Evolutionary conservation across 2,113 vertebrate genomes (phyloP), one percentile per base, ranked within the genome.

Genomic region (Maccullochella peelii): DNA sequence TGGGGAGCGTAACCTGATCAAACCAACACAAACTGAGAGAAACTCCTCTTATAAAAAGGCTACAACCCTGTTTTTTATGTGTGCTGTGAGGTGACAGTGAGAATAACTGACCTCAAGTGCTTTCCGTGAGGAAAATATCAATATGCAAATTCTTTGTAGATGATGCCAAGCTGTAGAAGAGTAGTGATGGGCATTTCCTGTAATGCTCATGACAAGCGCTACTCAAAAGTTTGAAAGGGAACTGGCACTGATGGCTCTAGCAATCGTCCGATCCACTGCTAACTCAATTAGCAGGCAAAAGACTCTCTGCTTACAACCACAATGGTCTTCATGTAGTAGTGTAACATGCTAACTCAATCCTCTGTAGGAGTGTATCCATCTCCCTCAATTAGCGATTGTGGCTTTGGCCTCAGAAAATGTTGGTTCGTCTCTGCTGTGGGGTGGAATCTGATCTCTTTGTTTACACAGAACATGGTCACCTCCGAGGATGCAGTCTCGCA

Each of bases 321-420:
- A 42, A 18, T 9, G 55, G 47, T 73, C 59, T 62, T 42, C 67
- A 68, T 80, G 73, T 58, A 40, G 77, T 27, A 6, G 18, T 1
- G 47, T 54, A 27, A 82, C 84, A 59, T 79, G 63, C 73, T 91
- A 80, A 91, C 86, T 70, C 3, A 10, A 77, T 92, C 80, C 81
- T 75, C 79, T 30, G 73, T n/a, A 25, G 68, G 38, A 87, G 58
- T 58, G 42, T 47, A 67, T 87, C 86, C 82, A 81, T 90, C 80
- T 81, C 72, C 55, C 44, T 76, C 65, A 80, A 75, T 88, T 74
- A 82, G 59, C 4, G 36, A 83, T 16, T 33, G 80, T 73, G 73
- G 77, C 77, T 88, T 54, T 80, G 61, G 69, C 66, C 12, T 82
- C 83, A 77, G 68, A 66, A 72, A 38, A 52, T 36, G 68, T 11